Evolutionary conservation across 2,113 vertebrate species (phyloP).

Genomic region (Pyrgilauda ruficollis): DNA sequence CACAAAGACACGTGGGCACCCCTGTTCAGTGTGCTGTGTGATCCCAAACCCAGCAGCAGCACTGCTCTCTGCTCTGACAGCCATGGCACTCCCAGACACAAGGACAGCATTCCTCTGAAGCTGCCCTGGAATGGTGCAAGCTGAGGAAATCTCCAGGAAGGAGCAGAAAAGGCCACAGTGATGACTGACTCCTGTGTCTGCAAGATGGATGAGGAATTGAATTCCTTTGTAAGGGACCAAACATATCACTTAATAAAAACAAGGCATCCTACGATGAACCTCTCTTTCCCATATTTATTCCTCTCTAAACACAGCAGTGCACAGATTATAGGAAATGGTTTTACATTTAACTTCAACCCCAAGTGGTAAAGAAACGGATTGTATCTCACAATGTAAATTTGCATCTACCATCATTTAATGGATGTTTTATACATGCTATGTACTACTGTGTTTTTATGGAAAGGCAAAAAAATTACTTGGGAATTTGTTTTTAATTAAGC

Average conservation of each 20-base stretch:
- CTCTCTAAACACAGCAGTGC: conserved; percentile 40
- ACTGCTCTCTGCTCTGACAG: not conserved
- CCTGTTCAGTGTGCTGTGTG: fast-evolving
- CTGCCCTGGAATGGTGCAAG: not conserved
- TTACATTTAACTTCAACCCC: conserved; percentile 51
- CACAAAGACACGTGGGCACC: fast-evolving
- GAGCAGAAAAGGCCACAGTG: not conserved
- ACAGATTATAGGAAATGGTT: conserved; percentile 37
- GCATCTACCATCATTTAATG: conserved; percentile 54
- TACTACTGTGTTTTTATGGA: conserved; percentile 60
- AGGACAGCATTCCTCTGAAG: not conserved
- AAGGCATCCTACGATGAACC: conserved; percentile 30
- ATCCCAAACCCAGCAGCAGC: not conserved
- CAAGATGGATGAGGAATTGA: not conserved
- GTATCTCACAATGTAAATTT: conserved; percentile 32
- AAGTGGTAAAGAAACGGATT: conserved; percentile 31
- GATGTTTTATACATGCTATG: conserved; percentile 50
- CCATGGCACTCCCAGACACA: not conserved
- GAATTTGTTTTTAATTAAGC: conserved; percentile 81
- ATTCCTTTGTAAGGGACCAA: not conserved
- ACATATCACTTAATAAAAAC: conserved; percentile 26
- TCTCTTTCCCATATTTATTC: conserved; percentile 26
- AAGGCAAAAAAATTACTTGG: conserved; percentile 69
- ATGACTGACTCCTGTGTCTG: not conserved
- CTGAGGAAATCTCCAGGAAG: not conserved